These are phyloP conservation scores for Orgyia antiqua DNA, from an alignment of 2,888 invertebrate species.

Conservation along the genomic window DNA sequence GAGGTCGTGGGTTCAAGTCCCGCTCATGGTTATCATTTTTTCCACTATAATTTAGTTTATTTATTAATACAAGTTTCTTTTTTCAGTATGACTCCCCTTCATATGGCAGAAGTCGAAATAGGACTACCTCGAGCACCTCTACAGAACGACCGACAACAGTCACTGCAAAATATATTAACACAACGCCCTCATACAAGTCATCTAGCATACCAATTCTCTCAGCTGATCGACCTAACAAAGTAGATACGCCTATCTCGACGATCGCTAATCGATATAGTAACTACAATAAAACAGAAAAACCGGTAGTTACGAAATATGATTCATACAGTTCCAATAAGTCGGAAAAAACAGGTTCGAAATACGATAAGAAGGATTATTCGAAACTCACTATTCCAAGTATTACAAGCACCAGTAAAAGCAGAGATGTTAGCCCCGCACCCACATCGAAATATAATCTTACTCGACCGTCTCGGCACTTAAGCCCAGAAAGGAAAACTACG, in stretches of 20 bases:
- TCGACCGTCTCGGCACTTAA: slow-evolving; percentile 63
- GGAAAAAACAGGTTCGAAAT: slow-evolving; percentile 41
- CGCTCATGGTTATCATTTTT: no score
- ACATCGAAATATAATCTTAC: slow-evolving; percentile 62
- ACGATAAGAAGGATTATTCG: slow-evolving; percentile 72
- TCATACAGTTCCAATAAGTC: slow-evolving; percentile 23
- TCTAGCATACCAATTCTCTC: slow-evolving; percentile 66
- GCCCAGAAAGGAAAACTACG: slow-evolving; percentile 64
- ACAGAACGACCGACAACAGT: slow-evolving; percentile 61
- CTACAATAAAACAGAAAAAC: slow-evolving; percentile 33
- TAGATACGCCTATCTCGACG: slow-evolving; percentile 61
- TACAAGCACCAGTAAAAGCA: slow-evolving; percentile 56
- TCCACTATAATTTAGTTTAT: no score
- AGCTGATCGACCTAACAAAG: slow-evolving; percentile 53
- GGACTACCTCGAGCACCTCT: slow-evolving; percentile 36
- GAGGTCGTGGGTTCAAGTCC: no score
- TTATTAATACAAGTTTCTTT: slow-evolving; percentile 12
- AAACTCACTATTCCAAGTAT: slow-evolving; percentile 54
- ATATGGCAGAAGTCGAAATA: slow-evolving; percentile 57
- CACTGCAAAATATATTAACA: slow-evolving; percentile 63
- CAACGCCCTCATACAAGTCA: slow-evolving; percentile 62
- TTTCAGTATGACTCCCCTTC: slow-evolving; percentile 68
- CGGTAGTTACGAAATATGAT: slow-evolving; percentile 45
- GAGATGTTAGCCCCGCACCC: slow-evolving; percentile 77
- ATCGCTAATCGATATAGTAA: slow-evolving; percentile 64